Base-by-base conservation (phyloP, 2,797 vertebrate species). In the Cheirogaleus major region DNA sequence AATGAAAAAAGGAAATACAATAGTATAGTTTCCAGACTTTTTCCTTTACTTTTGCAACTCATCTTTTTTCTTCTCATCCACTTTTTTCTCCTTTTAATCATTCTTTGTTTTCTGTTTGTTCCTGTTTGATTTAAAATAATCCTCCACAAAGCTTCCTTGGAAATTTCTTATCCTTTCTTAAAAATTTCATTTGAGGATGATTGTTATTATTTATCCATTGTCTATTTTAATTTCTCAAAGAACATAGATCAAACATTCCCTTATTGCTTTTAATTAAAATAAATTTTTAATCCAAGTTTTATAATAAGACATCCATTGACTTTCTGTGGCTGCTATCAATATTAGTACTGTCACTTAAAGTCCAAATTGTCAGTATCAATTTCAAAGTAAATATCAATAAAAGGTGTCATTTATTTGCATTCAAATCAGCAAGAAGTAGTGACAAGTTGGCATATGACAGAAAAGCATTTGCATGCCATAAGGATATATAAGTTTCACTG, bases 381-480 rank as follows among this genome's bases (percentile, higher is more conserved):
- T n/a, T 81, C 78, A 69, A 95, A 95, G 67, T 65, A 78, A 93
- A 86, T 93, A 89, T n/a, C 69, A 93, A 55, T 84, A 80, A 83
- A 79, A 84, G 18, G 1, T 84, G 35, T 25, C 65, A 80, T 59
- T 65, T 79, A 79, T 91, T 95, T 90, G 41, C 59, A 84, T 95
- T 87, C 50, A 89, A 84, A 79, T 92, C 52, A 61, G 22, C 27
- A 78, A 95, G 35, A 55, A 79, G 76, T 41, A 78, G 43, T 43
- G 43, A 82, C 67, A 95, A 81, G 50, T 83, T 82, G 72, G 30
- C 27, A 87, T 92, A 32, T 84, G 41, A 67, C 10, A 65, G 9
- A 80, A 93, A 96, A 94, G 15, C 7, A 83, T 81, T 87, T 95
- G 76, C 93, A 90, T 93, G 15, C 30, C n/a, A 27, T 38, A 48